Base-by-base conservation (phyloP, 2,113 vertebrate genomes). In the Paratilapia polleni region DNA sequence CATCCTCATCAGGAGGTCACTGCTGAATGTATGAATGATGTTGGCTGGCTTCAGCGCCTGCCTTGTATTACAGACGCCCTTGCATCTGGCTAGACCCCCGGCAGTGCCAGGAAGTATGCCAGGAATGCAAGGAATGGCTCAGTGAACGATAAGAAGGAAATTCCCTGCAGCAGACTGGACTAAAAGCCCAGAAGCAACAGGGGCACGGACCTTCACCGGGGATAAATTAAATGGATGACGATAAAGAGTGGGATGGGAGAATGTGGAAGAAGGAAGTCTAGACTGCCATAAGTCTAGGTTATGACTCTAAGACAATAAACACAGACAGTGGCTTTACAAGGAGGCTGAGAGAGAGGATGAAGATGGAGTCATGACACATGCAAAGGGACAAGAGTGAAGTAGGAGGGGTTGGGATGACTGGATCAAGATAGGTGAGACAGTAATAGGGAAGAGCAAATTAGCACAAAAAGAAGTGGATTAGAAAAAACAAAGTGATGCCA, bases 111-210 rank as follows among this genome's bases (percentile, higher is more conserved):
- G 82, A 93, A 92, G 66, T 80, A 92, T 87, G 92, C 83, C 70
- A 87, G 86, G 94, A 94, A 96, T 96, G 91, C 73, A 22, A 83
- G 88, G 95, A 96, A 96, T 95, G 91, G 89, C 64, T 58, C 86
- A 88, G 90, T 92, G 88, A 93, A 58, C 58, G 95, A 95, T 95
- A 93, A 92, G 94, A 91, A 94, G 95, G 94, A 95, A 95, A 91
- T 94, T 94, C 93, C 95, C 92, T 60, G 9, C 81, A 91, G 36
- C 73, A 82, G 77, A 88, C 78, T 79, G 81, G 79, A 92, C 87
- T 82, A 41, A 82, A 90, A 82, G 78, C 82, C 60, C 85, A 89
- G 89, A 89, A 93, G 89, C 80, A 93, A 93, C 87, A 76, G 31
- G 57, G 56, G 3, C n/a, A 49, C 10, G 54, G 61, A 90, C 86